Evolutionary conservation across 2,888 invertebrate genomes (phyloP), one percentile per base, ranked within the genome.

Genomic region (Acanthococcus lagerstroemiae): DNA sequence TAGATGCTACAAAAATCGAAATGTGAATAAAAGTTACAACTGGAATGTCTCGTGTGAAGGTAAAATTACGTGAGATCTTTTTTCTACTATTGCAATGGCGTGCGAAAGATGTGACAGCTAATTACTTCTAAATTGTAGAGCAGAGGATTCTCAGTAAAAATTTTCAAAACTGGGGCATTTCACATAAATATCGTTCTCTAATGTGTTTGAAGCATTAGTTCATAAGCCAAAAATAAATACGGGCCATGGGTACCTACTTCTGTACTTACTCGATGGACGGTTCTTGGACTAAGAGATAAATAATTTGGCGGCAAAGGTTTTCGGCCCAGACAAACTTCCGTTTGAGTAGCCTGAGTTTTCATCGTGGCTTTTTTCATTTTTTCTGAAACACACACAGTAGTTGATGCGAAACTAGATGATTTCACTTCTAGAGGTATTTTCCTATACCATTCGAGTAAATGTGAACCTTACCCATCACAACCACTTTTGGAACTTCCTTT

Each of bases 311-410:
- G 82, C 57, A 81, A 75, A n/a, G 83, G 84, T 77, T 84, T 86
- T 72, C 85, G 81, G 72, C 84, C 84, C 73, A 85, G 78, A 74
- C 84, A 83, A 26, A 84, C 82, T 79, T 93, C 93, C 4, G 86
- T 92, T 78, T 94, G 93, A 4, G 93, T 94, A 17, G 93, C 92
- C 78, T 93, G 93, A 0, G 92, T 92, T 76, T 91, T 88, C 92
- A 92, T 92, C 0, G 87, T 85, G 44, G 86, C 84, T 73, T 89
- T 83, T 74, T 90, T 91, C 69, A 88, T 79, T 76, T 88, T 88
- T 77, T 90, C 90, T 83, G 81, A 69, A 77, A 82, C 70, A 24
- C 67, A 15, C 37, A 37, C 12, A 37, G n/a, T 37, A n/a, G n/a
- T 37, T n/a, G 1, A 37, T 15, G 12, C n/a, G 12, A 37, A 37